phyloP scores from a whole-genome alignment of 2,113 vertebrate species.

The Brachypodius melanocephalos region DNA sequence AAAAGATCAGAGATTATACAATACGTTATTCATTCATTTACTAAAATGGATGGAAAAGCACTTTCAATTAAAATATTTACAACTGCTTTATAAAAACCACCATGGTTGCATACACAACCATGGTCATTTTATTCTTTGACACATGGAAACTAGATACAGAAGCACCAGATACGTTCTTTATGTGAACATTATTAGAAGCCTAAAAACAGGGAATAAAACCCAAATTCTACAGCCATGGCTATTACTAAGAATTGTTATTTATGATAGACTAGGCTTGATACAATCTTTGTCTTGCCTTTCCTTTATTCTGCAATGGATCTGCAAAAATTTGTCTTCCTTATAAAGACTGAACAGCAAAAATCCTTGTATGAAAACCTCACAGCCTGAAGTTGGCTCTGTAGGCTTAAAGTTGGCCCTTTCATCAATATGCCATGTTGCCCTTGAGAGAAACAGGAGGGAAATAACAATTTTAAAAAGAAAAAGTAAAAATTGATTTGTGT shows the following conservation, averaged over 20 bases:
- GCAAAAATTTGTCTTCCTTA: background rate
- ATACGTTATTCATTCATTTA: constrained; percentile 83
- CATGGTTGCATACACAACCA: background rate
- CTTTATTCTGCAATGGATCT: background rate
- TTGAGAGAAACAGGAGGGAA: background rate
- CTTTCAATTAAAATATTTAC: constrained; percentile 41
- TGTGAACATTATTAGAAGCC: background rate
- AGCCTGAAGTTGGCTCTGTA: background rate
- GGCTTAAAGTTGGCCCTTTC: background rate
- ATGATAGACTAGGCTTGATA: background rate
- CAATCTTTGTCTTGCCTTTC: background rate
- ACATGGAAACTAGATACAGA: background rate
- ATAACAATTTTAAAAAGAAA: background rate
- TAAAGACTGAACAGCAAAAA: background rate
- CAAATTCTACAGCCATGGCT: background rate
- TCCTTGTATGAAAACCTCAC: background rate
- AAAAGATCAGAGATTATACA: constrained; percentile 78
- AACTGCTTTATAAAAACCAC: background rate
- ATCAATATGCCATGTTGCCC: background rate
- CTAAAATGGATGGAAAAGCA: constrained; percentile 45
- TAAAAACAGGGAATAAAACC: background rate
- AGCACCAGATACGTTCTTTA: background rate
- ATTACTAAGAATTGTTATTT: background rate
- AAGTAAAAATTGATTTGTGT: background rate
- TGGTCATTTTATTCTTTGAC: background rate